Evolutionary conservation across 2,888 invertebrate species (phyloP), one percentile per base, ranked within the genome.

Genomic region (Agrochola lota): DNA sequence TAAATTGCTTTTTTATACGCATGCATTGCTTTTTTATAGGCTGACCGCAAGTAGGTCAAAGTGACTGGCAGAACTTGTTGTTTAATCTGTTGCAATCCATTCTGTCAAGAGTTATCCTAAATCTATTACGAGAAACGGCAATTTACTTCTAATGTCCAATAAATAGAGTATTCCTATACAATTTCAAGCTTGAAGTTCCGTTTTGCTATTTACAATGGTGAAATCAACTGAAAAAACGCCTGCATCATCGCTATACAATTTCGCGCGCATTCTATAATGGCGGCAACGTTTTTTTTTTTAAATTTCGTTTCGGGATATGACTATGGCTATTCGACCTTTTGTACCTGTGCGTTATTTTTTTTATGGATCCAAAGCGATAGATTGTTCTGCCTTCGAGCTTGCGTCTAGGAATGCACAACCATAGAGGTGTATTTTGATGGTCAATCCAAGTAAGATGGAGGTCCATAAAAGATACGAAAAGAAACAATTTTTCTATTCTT

Each of bases 281-380:
- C 75, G 74, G 80, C 30, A 12, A 43, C 40, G 70, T 71, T 86
- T 88, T 88, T 86, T 88, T 86, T 85, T 82, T 81, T 75, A 57
- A 9, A 2, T 59, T 92, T 92, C 87, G 94, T 93, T 90, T 93
- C 85, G 93, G 92, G 87, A 80, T 84, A 85, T 86, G 91, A 86
- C 81, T 83, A 85, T 87, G 91, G 87, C 81, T 85, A 86, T 88
- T 87, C 79, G 83, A 85, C 80, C 91, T 91, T 92, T 92, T 91
- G 91, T 95, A 93, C 93, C 94, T 93, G 94, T 85, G 88, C 90
- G 74, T 85, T 90, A 88, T 87, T 92, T 92, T 93, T 94, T 91
- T 66, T 72, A 81, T 80, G 26, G 30, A 35, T 40, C 70, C 63
- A 64, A 20, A 71, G 60, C 46, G 23, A n/a, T 70, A 62, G 64